These are phyloP conservation scores for Actenoides hombroni DNA, from an alignment of 2,113 vertebrate genomes.

Conservation along the genomic window DNA sequence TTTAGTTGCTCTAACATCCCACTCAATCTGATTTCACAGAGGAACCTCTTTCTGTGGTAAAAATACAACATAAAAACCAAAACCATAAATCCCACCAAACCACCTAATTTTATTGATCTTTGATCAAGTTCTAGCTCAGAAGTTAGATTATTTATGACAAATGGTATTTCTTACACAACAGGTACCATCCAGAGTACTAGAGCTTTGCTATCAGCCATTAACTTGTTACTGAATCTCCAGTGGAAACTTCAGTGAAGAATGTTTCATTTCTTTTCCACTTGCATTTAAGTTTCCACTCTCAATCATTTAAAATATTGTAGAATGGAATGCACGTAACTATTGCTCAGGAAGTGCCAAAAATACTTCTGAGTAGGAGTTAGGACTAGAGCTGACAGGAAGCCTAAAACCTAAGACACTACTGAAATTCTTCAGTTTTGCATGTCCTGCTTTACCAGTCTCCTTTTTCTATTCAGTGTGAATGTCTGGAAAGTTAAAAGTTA, in stretches of 20 bases:
- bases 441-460: background rate
- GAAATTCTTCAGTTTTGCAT: background rate
- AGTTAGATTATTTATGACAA: background rate
- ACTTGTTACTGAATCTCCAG: background rate
- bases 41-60: background rate
- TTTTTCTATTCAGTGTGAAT: background rate
- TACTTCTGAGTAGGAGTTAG: background rate
- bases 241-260: background rate
- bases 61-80: background rate
- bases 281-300: background rate
- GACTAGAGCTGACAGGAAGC: background rate
- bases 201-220: background rate
- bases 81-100: too few species aligned
- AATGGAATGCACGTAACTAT: background rate
- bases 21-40: background rate
- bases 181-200: background rate
- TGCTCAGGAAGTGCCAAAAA: background rate
- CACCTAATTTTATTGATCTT: background rate
- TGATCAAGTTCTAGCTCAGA: background rate
- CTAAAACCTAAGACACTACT: background rate
- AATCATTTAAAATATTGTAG: background rate
- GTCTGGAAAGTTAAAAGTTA: background rate
- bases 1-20: background rate
- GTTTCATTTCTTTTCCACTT: background rate
- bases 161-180: background rate